Percentiles rank a stretch among this genome's conserved stretches.
Conservation (phyloP, 2,888 invertebrate genomes). For the Thyatira batis region DNA sequence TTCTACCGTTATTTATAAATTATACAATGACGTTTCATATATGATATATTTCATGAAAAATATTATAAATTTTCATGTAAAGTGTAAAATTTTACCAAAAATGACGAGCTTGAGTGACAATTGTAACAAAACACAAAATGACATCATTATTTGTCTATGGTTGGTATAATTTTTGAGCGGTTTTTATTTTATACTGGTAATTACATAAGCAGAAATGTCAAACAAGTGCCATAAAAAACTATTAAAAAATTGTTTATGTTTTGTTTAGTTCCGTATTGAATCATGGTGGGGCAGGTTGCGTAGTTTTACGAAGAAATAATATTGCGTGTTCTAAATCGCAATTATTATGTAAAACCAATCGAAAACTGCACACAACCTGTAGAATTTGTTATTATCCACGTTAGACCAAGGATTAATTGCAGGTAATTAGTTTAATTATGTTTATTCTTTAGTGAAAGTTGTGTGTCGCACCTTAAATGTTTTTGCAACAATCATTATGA, state of each 20-base stretch:
- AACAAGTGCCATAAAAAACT: neutral
- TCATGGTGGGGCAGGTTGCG: slow-evolving; percentile 49
- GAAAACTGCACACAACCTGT: slow-evolving; percentile 41
- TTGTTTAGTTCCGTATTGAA: slow-evolving; percentile 49
- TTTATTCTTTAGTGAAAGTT: slow-evolving; percentile 64
- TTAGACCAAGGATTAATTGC: slow-evolving; percentile 39
- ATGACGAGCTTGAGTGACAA: neutral
- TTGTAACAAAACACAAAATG: neutral
- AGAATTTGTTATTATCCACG: slow-evolving; percentile 49
- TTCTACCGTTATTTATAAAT: slow-evolving; percentile 9
- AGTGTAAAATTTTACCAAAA: neutral
- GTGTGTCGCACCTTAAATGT: neutral
- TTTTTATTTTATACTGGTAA: neutral
- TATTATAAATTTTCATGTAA: neutral
- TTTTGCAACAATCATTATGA: neutral
- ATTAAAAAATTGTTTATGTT: slow-evolving; percentile 18
- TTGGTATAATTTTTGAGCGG: no score
- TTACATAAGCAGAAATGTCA: neutral
- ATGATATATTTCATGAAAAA: neutral
- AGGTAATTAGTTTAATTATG: slow-evolving; percentile 45
- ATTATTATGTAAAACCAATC: slow-evolving; percentile 51
- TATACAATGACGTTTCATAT: neutral
- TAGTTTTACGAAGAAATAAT: slow-evolving; percentile 39
- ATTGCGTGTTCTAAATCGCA: slow-evolving; percentile 46
- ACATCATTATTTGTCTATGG: no score